A percentile compares a stretch with the other conserved stretches of the same genome.
phyloP scores from a whole-genome alignment of 1,140 invertebrate genomes.

The Camponotus pennsylvanicus region DNA sequence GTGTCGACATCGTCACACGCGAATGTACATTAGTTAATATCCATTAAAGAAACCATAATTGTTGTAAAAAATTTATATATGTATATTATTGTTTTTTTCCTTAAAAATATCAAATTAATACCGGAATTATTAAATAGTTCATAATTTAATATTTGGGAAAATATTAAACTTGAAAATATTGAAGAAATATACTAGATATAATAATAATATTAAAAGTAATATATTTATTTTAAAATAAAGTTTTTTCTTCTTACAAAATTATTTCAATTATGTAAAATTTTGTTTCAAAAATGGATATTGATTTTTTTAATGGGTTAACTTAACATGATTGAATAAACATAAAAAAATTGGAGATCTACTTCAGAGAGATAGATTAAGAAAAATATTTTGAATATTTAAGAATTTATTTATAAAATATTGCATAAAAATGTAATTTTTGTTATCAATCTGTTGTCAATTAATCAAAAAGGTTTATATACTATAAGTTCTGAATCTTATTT shows the following conservation, averaged over 20 bases:
- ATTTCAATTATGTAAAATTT: background rate
- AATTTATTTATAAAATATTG: too few species aligned
- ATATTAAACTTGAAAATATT: background rate
- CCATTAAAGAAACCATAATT: background rate
- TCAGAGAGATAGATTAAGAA: background rate
- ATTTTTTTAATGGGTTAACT: background rate
- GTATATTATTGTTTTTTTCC: background rate
- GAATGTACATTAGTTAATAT: background rate
- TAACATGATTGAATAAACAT: background rate
- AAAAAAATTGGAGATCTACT: background rate
- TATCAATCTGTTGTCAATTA: too few species aligned
- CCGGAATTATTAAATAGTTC: background rate
- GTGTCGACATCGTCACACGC: background rate
- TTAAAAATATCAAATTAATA: background rate
- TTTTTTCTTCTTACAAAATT: background rate
- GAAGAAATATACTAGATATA: too few species aligned
- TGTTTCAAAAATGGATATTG: background rate
- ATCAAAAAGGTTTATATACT: background rate
- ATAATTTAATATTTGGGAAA: background rate
- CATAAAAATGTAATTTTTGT: too few species aligned
- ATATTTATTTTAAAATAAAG: too few species aligned
- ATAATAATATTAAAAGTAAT: too few species aligned
- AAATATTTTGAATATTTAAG: background rate
- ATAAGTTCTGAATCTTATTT: background rate
- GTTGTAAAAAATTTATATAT: background rate